These are phyloP conservation scores for Astropecten irregularis DNA, from an alignment of 53 echinoderm and acorn worm species.

Conservation along the genomic window DNA sequence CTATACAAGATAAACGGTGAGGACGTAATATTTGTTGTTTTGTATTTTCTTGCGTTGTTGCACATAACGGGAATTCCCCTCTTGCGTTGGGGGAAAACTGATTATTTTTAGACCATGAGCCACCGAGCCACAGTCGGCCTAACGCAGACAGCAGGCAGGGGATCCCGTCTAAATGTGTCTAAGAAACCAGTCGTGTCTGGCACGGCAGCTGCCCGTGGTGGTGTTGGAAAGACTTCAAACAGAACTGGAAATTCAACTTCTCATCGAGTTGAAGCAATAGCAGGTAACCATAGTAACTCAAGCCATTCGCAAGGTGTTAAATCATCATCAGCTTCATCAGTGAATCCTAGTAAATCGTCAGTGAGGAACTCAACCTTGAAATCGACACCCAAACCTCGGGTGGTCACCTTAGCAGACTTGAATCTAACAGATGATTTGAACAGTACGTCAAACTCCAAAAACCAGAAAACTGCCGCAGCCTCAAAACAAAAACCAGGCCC, in stretches of 20 bases:
- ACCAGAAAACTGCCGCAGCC: neutral
- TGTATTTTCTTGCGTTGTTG: neutral
- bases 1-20: neutral
- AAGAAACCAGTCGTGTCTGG: too few relatives aligned
- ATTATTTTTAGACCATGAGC: too few relatives aligned
- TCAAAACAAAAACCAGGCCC: neutral
- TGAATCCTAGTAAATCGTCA: neutral
- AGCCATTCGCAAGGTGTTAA: too few relatives aligned
- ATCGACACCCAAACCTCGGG: constrained; percentile 4
- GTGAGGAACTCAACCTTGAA: too few relatives aligned
- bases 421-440: neutral
- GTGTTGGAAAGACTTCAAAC: neutral
- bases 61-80: constrained; percentile 20
- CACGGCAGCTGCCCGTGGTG: too few relatives aligned
- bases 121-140: neutral
- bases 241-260: neutral
- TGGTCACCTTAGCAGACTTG: constrained; percentile 15
- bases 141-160: neutral
- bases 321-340: neutral
- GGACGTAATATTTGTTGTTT: neutral
- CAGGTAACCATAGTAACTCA: too few relatives aligned
- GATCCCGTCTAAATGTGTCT: too few relatives aligned
- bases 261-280: too few relatives aligned
- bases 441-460: neutral
- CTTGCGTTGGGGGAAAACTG: too few relatives aligned